Conservation (phyloP, 2,888 invertebrate species). For the Chloroclystis v-ata region DNA sequence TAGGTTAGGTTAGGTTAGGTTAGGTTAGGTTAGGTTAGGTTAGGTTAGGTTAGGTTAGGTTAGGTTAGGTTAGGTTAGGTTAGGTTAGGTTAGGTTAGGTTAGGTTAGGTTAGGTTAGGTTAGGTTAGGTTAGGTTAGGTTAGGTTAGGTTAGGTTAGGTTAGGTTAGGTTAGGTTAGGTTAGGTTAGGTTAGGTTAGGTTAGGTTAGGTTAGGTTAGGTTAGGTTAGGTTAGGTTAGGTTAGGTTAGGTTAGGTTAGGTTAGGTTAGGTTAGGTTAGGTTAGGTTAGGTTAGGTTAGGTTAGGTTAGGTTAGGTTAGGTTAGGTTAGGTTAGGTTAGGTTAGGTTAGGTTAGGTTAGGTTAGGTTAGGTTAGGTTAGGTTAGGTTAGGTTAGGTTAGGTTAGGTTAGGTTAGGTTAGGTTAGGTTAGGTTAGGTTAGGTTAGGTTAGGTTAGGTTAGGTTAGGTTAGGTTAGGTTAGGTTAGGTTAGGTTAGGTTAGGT, state of each 20-base stretch:
- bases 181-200: conserved; percentile 12
- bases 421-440: conserved; percentile 16
- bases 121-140: conserved; percentile 16
- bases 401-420: conserved; percentile 14
- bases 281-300: conserved; percentile 22
- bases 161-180: conserved; percentile 10
- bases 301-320: conserved; percentile 4
- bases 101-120: conserved; percentile 19
- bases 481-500: conserved; percentile 23
- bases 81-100: conserved; percentile 27
- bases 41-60: conserved; percentile 9
- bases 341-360: conserved; percentile 21
- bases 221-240: conserved; percentile 17
- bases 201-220: conserved; percentile 4
- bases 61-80: conserved; percentile 17
- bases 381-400: conserved; percentile 16
- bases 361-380: conserved; percentile 15
- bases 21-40: conserved; percentile 19
- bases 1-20: conserved; percentile 21
- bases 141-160: conserved; percentile 1
- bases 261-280: conserved; percentile 28
- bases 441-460: conserved; percentile 14
- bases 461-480: conserved; percentile 21
- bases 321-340: conserved; percentile 20
- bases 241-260: conserved; percentile 15